Percentiles rank a stretch among this genome's conserved stretches.
Conservation (phyloP, 2,113 vertebrate species). For the Carassius auratus region DNA sequence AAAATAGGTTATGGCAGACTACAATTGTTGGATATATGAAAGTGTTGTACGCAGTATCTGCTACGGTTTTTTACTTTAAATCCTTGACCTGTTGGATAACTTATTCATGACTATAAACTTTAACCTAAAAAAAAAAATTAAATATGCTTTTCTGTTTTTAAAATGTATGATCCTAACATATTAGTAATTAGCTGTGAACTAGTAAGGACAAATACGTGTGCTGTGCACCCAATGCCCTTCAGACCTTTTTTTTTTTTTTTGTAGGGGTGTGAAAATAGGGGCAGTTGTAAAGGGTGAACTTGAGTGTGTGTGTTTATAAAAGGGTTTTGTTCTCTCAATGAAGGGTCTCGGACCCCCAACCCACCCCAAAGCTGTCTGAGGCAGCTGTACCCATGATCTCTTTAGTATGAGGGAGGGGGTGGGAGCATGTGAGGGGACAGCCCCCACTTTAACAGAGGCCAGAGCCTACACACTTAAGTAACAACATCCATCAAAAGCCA, state of each 20-base stretch:
- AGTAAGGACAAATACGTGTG: constrained; percentile 23
- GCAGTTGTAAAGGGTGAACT: constrained; percentile 48
- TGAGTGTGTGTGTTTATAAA: constrained; percentile 47
- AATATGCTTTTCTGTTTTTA: neutral
- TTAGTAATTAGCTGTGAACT: neutral
- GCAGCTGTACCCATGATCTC: constrained; percentile 83
- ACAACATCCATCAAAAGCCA: constrained; percentile 84
- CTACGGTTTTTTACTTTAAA: neutral
- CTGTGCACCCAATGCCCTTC: constrained; percentile 44
- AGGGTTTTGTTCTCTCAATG: constrained; percentile 68
- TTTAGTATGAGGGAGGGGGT: constrained; percentile 66
- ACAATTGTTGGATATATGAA: neutral
- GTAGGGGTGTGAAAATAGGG: constrained; percentile 54
- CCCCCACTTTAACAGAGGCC: constrained; percentile 77
- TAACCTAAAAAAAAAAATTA: too few species aligned
- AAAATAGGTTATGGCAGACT: neutral
- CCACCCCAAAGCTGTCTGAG: constrained; percentile 78
- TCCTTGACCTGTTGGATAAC: neutral
- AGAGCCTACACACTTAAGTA: constrained; percentile 78
- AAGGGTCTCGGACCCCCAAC: constrained; percentile 74
- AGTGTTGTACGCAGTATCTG: neutral
- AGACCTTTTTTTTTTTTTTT: constrained; percentile 27
- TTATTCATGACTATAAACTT: neutral
- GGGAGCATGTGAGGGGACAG: constrained; percentile 71
- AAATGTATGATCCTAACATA: neutral